phyloP scores from a whole-genome alignment of 2,797 vertebrate genomes.

The Rallus crepitans region DNA sequence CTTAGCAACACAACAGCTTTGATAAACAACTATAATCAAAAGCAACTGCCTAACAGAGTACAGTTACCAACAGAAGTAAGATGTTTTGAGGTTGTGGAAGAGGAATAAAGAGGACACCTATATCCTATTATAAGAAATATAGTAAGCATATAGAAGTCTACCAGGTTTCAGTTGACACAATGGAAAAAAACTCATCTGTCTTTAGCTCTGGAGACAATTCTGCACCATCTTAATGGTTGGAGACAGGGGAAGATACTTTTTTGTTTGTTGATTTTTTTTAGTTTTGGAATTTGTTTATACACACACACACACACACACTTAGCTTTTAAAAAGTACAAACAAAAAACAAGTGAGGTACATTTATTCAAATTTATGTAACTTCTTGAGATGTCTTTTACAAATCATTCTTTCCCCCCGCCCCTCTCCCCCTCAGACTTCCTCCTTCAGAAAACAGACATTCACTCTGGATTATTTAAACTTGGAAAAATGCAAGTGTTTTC shows the following conservation, averaged over 20 bases:
- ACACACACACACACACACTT: neutral
- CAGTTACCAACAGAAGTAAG: neutral
- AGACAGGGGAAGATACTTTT: neutral
- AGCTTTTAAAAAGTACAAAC: neutral
- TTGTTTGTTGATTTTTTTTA: neutral
- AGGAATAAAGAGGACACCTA: neutral
- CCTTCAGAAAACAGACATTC: conserved; percentile 65
- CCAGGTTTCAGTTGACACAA: neutral
- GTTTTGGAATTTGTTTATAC: neutral
- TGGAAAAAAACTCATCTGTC: neutral
- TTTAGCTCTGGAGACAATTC: neutral
- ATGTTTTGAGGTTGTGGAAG: neutral
- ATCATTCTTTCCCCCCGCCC: neutral
- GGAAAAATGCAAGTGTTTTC: conserved; percentile 81
- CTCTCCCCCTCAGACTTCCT: neutral
- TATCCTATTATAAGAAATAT: neutral
- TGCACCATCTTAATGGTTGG: neutral
- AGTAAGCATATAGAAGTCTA: neutral
- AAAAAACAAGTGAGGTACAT: neutral
- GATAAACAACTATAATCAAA: neutral
- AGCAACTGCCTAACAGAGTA: neutral
- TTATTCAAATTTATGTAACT: neutral
- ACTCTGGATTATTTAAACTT: conserved; percentile 78
- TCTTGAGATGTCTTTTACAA: conserved; percentile 6
- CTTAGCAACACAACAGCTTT: neutral